These are phyloP conservation scores for Cichlasoma orientale DNA, from an alignment of 2,797 vertebrate genomes.

Conservation along the genomic window DNA sequence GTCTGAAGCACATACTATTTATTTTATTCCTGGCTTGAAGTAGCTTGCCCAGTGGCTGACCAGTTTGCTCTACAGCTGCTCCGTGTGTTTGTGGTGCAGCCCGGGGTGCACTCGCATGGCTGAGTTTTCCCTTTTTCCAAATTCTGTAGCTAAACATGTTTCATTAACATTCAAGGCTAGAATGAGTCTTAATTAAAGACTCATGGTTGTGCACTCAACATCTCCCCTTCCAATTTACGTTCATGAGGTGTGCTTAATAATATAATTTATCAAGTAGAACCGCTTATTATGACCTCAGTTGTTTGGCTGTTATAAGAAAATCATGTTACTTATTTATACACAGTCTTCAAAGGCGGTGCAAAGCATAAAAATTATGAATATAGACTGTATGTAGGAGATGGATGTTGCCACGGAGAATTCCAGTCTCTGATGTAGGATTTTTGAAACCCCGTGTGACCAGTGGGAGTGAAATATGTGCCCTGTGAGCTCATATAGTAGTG, in stretches of 20 bases:
- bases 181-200: neutral
- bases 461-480: neutral
- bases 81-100: slow-evolving; percentile 13
- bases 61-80: slow-evolving; percentile 43
- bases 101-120: neutral
- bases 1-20: slow-evolving; percentile 29
- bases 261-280: neutral
- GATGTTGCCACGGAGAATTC: neutral
- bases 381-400: neutral
- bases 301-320: neutral
- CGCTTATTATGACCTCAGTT: neutral
- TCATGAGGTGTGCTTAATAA: neutral
- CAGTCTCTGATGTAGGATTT: neutral
- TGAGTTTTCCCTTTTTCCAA: neutral
- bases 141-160: neutral
- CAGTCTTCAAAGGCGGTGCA: too few relatives aligned
- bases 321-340: neutral
- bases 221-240: neutral
- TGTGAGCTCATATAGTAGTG: accelerated
- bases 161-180: neutral
- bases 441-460: neutral
- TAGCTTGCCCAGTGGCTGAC: slow-evolving; percentile 17
- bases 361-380: neutral
- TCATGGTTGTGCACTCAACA: neutral
- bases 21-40: slow-evolving; percentile 28